These are phyloP conservation scores for Acridotheres tristis DNA, from an alignment of 2,797 vertebrate genomes.

Conservation along the genomic window DNA sequence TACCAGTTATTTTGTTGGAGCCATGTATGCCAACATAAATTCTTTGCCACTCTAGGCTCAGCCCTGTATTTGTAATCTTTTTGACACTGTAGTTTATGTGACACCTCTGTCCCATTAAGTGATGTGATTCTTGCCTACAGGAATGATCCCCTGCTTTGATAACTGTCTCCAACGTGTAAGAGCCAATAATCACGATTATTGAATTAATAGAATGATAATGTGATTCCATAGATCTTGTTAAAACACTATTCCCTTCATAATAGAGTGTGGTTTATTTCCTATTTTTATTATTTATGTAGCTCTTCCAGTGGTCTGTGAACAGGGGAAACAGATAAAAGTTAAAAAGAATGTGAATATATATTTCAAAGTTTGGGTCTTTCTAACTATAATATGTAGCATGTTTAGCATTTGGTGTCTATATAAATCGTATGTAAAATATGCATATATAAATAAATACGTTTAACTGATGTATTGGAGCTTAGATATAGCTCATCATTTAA, in stretches of 20 bases:
- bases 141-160: conserved; percentile 31
- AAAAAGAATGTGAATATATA: background rate
- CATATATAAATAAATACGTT: background rate
- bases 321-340: background rate
- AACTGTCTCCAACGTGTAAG: conserved; percentile 38
- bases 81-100: background rate
- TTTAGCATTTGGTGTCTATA: background rate
- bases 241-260: background rate
- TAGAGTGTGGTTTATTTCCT: conserved; percentile 5
- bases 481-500: background rate
- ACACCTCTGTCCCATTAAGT: conserved; percentile 30
- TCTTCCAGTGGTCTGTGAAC: background rate
- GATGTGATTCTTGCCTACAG: background rate
- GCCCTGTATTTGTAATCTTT: background rate
- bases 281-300: background rate
- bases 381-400: background rate
- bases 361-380: background rate
- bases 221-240: conserved; percentile 20
- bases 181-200: conserved; percentile 35
- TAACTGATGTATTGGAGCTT: background rate
- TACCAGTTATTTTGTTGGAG: background rate
- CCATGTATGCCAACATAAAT: background rate
- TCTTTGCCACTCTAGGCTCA: background rate
- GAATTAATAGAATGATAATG: conserved; percentile 46
- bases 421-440: background rate